phyloP scores from a whole-genome alignment of 2,797 vertebrate genomes.

The Molossus alvarezi region DNA sequence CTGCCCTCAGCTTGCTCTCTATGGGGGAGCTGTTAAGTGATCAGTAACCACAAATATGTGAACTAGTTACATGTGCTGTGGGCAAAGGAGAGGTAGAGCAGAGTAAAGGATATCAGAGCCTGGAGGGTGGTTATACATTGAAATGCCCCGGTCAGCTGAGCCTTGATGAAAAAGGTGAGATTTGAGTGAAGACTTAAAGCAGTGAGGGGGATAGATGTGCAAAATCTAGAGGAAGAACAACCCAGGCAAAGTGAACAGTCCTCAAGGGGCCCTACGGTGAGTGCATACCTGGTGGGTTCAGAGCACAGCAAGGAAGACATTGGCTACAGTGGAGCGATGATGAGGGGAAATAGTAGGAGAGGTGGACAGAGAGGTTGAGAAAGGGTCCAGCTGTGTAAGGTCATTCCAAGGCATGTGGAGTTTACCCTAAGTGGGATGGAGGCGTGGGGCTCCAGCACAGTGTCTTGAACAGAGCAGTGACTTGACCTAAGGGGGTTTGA shows the following conservation, averaged over 20 bases:
- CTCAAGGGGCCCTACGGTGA: not conserved
- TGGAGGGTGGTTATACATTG: not conserved
- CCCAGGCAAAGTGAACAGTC: not conserved
- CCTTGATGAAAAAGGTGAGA: not conserved
- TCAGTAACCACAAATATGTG: not conserved
- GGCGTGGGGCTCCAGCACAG: accelerated
- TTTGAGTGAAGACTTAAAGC: slow-evolving; percentile 17
- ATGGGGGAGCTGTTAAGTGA: not conserved
- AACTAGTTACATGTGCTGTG: not conserved
- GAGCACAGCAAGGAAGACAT: not conserved
- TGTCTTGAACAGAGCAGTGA: not conserved
- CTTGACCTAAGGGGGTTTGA: not conserved
- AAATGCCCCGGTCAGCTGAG: not conserved
- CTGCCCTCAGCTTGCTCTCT: not conserved
- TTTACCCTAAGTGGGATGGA: not conserved
- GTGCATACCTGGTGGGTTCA: not conserved
- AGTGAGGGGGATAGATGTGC: not conserved
- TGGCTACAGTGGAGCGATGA: not conserved
- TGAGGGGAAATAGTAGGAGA: not conserved
- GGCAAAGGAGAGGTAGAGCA: not conserved
- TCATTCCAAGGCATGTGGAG: not conserved
- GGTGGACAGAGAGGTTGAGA: not conserved
- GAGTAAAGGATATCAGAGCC: not conserved
- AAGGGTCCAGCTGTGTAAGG: not conserved
- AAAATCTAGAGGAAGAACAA: not conserved